Evolutionary conservation across 2,888 invertebrate genomes (phyloP), one percentile per base, ranked within the genome.

Genomic region (Orthosia gracilis): DNA sequence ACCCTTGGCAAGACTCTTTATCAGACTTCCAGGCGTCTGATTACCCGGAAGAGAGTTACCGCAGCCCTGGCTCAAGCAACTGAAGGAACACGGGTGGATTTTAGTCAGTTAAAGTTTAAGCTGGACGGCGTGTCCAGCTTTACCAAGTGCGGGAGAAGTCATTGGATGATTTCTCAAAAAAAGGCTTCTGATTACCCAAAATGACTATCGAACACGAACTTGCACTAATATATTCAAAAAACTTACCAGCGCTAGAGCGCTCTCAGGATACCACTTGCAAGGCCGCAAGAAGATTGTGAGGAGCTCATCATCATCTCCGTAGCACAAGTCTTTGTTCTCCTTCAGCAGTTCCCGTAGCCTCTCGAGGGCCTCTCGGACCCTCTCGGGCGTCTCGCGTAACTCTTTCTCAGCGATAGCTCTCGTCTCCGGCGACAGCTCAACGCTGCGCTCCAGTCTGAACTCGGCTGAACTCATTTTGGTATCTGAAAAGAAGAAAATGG

Each of bases 221-320:
- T 57, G 2, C 0, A 17, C 15, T 3, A 13, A 50, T 4, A 40
- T 40, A 40, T 40, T 13, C 11, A 13, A 55, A 64, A 49, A 58
- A 96, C 97, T 97, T 91, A 98, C 98, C 96, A 98, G 94, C 89
- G 97, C 97, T 73, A 97, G 94, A 0, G 98, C 98, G 93, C 98
- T 98, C 87, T 98, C 97, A 0, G 98, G 98, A 87, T 98, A 98
- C 95, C 97, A 98, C 92, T 98, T 98, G 94, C 98, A 98, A 45
- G 98, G 98, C 75, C 98, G 97, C 73, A 98, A 95, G 90, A 98
- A 98, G 80, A 98, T 98, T n/a, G 97, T 96, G 15, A 98, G 96
- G 59, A 98, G 97, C 50, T 98, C 98, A 85, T 98, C 98, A 85
- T 98, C 98, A 58, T 98, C 98, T 75, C 97, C 97, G 89, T 95